These are phyloP conservation scores for Clarias laeviceps DNA, from an alignment of 2,797 vertebrate genomes.

Conservation along the genomic window DNA sequence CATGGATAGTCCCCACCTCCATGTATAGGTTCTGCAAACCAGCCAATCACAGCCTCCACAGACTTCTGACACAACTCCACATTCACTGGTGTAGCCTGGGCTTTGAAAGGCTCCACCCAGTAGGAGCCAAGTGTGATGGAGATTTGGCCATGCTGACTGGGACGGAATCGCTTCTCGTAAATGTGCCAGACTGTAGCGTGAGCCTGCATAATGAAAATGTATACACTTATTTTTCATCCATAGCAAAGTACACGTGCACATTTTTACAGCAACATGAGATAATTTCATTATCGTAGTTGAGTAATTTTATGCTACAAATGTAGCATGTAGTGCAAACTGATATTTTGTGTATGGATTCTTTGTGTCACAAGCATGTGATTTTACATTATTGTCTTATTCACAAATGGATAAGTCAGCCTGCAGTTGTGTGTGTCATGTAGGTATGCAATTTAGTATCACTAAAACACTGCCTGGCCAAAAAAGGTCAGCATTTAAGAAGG, in stretches of 20 bases:
- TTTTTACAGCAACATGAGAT: too few relatives aligned
- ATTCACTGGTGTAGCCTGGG: slow-evolving; percentile 65
- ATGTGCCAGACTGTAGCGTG: slow-evolving; percentile 90
- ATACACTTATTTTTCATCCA: slow-evolving; percentile 10
- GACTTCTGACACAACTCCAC: slow-evolving; percentile 84
- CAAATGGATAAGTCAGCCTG: too few relatives aligned
- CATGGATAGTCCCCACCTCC: slow-evolving; percentile 88
- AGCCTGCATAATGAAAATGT: slow-evolving; percentile 74
- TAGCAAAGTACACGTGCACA: background rate
- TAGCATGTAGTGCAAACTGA: too few relatives aligned
- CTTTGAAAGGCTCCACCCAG: slow-evolving; percentile 87
- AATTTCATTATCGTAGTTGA: too few relatives aligned
- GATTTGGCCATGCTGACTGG: slow-evolving; percentile 81
- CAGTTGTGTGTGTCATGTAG: too few relatives aligned
- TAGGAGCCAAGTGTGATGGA: slow-evolving; percentile 93
- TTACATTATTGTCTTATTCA: too few relatives aligned
- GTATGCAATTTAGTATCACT: too few relatives aligned
- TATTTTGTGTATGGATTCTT: too few relatives aligned
- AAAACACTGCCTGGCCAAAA: too few relatives aligned
- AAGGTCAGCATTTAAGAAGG: too few relatives aligned
- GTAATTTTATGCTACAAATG: too few relatives aligned
- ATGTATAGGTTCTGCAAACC: slow-evolving; percentile 92
- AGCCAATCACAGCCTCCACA: slow-evolving; percentile 86
- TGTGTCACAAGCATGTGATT: too few relatives aligned
- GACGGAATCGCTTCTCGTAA: slow-evolving; percentile 82